phyloP scores from a whole-genome alignment of 2,888 invertebrate species.

The Fragum fragum region DNA sequence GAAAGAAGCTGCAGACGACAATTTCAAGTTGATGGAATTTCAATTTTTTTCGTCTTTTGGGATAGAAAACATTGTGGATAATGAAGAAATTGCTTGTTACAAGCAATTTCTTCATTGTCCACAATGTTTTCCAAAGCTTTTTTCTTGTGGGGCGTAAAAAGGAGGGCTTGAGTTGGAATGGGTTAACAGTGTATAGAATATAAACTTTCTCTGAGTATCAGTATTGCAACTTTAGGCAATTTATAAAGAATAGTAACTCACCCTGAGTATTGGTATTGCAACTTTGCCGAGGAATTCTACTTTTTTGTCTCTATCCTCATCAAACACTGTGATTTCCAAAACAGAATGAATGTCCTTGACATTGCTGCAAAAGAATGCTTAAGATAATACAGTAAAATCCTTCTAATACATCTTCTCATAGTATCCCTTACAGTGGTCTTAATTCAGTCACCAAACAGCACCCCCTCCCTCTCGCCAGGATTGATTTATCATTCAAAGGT shows the following conservation, averaged over 20 bases:
- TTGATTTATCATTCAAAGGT: no score
- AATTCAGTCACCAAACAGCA: no score
- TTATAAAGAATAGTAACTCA: conserved; percentile 74
- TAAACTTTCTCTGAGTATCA: conserved; percentile 89
- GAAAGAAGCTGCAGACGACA: no score
- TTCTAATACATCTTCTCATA: no score
- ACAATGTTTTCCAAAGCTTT: neutral
- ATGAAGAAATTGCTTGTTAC: neutral
- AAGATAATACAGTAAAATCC: no score
- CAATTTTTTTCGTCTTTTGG: no score
- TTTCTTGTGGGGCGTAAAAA: neutral
- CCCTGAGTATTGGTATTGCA: conserved; percentile 93
- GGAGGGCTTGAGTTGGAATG: neutral
- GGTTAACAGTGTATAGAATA: neutral
- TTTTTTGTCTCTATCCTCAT: conserved; percentile 98
- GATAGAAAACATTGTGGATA: neutral
- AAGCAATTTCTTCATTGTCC: neutral
- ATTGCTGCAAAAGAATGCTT: conserved; percentile 86
- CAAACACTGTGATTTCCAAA: conserved; percentile 97
- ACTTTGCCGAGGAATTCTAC: conserved; percentile 98
- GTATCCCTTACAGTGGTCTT: no score
- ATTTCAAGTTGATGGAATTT: no score
- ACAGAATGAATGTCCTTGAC: conserved; percentile 96
- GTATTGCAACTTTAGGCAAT: conserved; percentile 96
- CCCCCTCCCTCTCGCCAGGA: no score